These are phyloP conservation scores for Macropis europaea DNA, from an alignment of 2,888 invertebrate genomes.

Conservation along the genomic window DNA sequence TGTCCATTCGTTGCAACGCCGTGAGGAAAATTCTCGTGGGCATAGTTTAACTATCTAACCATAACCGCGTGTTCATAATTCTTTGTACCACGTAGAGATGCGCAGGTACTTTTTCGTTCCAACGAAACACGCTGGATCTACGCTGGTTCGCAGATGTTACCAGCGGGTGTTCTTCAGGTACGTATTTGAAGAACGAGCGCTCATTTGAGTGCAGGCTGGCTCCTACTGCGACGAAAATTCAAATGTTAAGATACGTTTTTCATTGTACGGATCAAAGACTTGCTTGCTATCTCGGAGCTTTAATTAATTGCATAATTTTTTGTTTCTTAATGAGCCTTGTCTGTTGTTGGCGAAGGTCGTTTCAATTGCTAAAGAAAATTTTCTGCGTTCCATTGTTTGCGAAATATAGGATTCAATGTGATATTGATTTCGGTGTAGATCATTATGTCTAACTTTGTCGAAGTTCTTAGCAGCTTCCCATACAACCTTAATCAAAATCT, in stretches of 20 bases:
- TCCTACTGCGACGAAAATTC: constrained; percentile 60
- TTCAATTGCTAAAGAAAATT: constrained; percentile 8
- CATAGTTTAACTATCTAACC: constrained; percentile 34
- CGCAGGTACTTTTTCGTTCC: constrained; percentile 50
- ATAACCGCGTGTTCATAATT: constrained; percentile 44
- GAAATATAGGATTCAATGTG: too few species aligned
- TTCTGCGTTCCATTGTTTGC: too few species aligned
- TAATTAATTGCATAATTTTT: constrained; percentile 48
- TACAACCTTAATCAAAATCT: too few species aligned
- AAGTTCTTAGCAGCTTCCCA: too few species aligned
- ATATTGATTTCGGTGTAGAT: too few species aligned
- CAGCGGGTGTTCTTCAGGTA: constrained; percentile 57
- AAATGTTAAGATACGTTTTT: constrained; percentile 52
- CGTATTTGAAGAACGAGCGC: constrained; percentile 57
- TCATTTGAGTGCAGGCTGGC: constrained; percentile 45
- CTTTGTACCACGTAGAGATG: constrained; percentile 45
- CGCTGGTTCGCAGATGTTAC: constrained; percentile 58
- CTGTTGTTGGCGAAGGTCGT: background rate
- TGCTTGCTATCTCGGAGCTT: constrained; percentile 32
- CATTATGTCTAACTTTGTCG: too few species aligned
- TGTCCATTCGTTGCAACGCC: constrained; percentile 10
- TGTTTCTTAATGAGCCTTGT: constrained; percentile 32
- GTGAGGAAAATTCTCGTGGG: constrained; percentile 22
- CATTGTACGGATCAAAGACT: constrained; percentile 44
- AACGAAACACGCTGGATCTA: constrained; percentile 48